Evolutionary conservation across 2,113 vertebrate species (phyloP).

Genomic region (Dicentrarchus labrax): DNA sequence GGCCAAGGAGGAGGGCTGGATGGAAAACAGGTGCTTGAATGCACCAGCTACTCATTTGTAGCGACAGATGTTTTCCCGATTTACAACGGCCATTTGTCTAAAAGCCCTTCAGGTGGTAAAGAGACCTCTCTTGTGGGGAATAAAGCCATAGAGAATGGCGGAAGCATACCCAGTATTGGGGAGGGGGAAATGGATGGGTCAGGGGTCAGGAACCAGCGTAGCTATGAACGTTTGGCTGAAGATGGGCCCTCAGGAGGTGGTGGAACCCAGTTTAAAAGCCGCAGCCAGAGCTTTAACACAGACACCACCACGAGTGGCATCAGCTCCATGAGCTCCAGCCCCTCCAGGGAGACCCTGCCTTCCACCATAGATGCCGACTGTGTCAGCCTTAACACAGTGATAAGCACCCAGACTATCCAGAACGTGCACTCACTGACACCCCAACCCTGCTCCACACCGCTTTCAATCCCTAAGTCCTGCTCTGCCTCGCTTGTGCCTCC

Average conservation of each 20-base stretch:
- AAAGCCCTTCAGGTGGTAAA: background rate
- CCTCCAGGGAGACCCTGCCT: conserved; percentile 89
- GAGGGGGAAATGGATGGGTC: background rate
- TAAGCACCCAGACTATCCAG: conserved; percentile 88
- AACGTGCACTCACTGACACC: conserved; percentile 86
- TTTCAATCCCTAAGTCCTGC: conserved; percentile 90
- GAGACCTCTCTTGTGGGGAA: conserved; percentile 25
- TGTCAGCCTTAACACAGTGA: conserved; percentile 91
- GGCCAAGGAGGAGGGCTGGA: conserved; percentile 75
- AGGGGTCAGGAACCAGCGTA: conserved; percentile 82
- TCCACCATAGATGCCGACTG: conserved; percentile 82
- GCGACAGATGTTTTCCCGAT: background rate
- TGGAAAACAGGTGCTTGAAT: background rate
- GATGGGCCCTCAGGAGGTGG: conserved; percentile 86
- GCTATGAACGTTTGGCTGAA: conserved; percentile 87
- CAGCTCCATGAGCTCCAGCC: conserved; percentile 94
- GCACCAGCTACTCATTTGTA: background rate
- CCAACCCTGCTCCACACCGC: conserved; percentile 71
- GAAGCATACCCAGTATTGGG: background rate
- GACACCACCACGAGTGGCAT: conserved; percentile 93
- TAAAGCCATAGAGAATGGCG: conserved; percentile 68
- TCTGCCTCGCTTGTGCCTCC: conserved; percentile 90
- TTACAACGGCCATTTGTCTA: background rate
- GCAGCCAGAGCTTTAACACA: conserved; percentile 94
- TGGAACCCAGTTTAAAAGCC: conserved; percentile 89